Evolutionary conservation across 2,888 invertebrate species (phyloP).

Genomic region (Sipunculus nudus): DNA sequence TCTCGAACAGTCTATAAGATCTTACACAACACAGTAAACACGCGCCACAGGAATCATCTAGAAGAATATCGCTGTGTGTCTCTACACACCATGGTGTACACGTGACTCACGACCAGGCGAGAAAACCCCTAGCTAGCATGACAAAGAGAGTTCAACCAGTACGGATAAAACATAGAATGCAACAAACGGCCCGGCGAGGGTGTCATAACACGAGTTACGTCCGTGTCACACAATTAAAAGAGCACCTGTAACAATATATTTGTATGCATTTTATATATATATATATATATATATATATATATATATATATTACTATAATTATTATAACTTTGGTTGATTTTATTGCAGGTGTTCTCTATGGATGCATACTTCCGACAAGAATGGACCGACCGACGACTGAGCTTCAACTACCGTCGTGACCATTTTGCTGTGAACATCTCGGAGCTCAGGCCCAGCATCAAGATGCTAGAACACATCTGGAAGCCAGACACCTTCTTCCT

Average conservation of each 20-base stretch:
- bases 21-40: too few species aligned
- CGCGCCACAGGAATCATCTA: too few species aligned
- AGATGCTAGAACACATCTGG: constrained; percentile 87
- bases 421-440: constrained; percentile 29
- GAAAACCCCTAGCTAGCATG: too few species aligned
- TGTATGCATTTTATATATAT: background rate
- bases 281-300: background rate
- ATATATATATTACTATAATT: background rate
- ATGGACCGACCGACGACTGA: constrained; percentile 83
- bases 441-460: constrained; percentile 38
- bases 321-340: background rate
- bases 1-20: too few species aligned
- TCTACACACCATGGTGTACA: too few species aligned
- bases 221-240: too few species aligned
- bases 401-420: constrained; percentile 72
- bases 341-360: constrained; percentile 80
- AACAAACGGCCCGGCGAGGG: too few species aligned
- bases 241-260: background rate
- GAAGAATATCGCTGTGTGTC: too few species aligned
- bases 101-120: too few species aligned
- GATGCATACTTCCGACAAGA: constrained; percentile 88
- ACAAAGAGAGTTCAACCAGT: too few species aligned
- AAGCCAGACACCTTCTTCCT: constrained; percentile 89
- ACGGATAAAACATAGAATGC: too few species aligned
- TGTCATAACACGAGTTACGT: too few species aligned